Evolutionary conservation across 2,113 vertebrate genomes (phyloP), one percentile per base, ranked within the genome.

Genomic region (Chrysochloris asiatica): DNA sequence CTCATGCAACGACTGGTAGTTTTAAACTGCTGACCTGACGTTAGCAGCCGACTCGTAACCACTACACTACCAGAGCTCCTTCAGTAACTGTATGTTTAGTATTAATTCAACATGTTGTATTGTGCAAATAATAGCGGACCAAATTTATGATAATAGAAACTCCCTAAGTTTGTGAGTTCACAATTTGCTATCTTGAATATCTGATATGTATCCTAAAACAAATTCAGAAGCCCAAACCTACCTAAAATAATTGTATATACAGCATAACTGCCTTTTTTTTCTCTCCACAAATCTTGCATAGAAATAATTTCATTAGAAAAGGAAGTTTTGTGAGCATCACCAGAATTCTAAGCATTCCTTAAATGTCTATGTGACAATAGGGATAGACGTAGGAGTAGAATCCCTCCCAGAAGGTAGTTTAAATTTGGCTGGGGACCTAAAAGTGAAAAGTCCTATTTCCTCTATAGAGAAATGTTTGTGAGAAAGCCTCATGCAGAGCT

Each of bases 381-480:
- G 8, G 38, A 26, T 43, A 28, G n/a, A 73, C 73, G 14, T 11
- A 45, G 17, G 36, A 43, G 33, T 16, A 65, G 12, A 28, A 24
- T 38, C 14, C 59, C 52, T 63, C 59, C 78, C 41, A 81, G 26
- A 43, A 59, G 24, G 26, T 16, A 47, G n/a, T 67, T 83, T 75
- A 48, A 92, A 92, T 76, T 50, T 71, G 41, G 8, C 30, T 73
- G 52, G 52, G 12, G 28, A 63, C 41, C 69, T 86, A 30, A 73
- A 71, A 72, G n/a, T 59, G 61, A 78, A 93, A n/a, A 94, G 80
- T 52, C 33, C 52, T 88, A 88, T 65, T 92, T 94, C 80, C 87
- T 81, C 47, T 50, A 28, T 2, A 30, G 61, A 78, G 17, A 81
- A 84, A 84, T 47, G 76, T 83, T 84, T 84, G 33, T 48, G n/a